A percentile compares a stretch with the other conserved stretches of the same genome.
phyloP scores from a whole-genome alignment of 2,113 vertebrate genomes.

The Hemiscyllium ocellatum region DNA sequence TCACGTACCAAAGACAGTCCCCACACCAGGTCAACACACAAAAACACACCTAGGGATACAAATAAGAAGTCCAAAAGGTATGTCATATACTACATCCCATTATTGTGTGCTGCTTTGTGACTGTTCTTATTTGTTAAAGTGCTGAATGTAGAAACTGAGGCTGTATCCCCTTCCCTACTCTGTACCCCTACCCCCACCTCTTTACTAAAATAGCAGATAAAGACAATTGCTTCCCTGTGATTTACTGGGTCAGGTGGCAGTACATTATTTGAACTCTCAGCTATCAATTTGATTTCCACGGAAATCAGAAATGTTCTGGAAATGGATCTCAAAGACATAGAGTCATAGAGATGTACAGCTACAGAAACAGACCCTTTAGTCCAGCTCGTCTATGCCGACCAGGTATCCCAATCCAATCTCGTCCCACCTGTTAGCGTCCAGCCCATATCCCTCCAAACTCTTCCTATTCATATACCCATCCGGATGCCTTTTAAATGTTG shows the following conservation, averaged over 20 bases:
- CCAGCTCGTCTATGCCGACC: too few species aligned
- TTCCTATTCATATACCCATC: too few species aligned
- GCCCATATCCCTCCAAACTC: too few species aligned
- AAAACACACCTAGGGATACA: slow-evolving; percentile 86
- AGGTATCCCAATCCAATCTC: too few species aligned
- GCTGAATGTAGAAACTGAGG: not conserved
- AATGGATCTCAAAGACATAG: not conserved
- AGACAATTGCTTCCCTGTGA: not conserved
- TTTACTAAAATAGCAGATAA: not conserved
- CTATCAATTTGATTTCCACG: not conserved
- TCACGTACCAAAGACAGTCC: slow-evolving; percentile 84
- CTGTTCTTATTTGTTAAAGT: not conserved
- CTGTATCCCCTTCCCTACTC: not conserved
- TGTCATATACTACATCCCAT: not conserved
- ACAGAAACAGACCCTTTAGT: too few species aligned
- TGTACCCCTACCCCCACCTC: too few species aligned
- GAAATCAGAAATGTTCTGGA: not conserved
- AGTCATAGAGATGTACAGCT: too few species aligned
- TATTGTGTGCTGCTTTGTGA: not conserved
- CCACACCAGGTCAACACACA: slow-evolving; percentile 76
- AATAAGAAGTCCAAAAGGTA: slow-evolving; percentile 92
- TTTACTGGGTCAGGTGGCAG: not conserved
- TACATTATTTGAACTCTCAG: not conserved
- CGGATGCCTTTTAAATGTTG: too few species aligned
- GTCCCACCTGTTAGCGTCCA: too few species aligned